Conservation (phyloP, 1,140 invertebrate species). For the Sipha flava region DNA sequence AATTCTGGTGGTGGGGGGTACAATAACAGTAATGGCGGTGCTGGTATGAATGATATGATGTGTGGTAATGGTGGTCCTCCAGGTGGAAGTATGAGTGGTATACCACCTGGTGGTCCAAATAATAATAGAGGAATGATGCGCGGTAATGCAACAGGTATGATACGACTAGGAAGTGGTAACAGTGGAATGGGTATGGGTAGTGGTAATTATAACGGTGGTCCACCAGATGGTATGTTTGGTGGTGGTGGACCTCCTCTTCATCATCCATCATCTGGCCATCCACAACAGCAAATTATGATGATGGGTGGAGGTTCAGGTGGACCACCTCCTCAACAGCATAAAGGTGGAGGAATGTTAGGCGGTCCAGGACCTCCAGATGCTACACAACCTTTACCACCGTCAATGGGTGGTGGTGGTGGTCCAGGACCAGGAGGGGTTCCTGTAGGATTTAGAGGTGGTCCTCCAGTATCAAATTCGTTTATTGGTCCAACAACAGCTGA, state of each 20-base stretch:
- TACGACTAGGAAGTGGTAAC: constrained; percentile 33
- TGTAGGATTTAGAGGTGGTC: neutral
- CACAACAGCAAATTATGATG: constrained; percentile 44
- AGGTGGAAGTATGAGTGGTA: constrained; percentile 42
- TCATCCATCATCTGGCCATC: constrained; percentile 42
- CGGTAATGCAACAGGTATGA: constrained; percentile 35
- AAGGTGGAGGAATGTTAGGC: constrained; percentile 49
- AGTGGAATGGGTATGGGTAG: constrained; percentile 38
- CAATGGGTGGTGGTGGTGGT: constrained; percentile 52
- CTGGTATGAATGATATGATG: constrained; percentile 33
- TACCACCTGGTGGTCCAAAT: constrained; percentile 39
- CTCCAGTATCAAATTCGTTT: constrained; percentile 47
- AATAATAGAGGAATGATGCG: constrained; percentile 41
- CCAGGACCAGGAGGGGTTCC: neutral
- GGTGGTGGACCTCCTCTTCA: constrained; percentile 41
- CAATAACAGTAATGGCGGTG: constrained; percentile 34
- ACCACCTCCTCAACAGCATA: constrained; percentile 18
- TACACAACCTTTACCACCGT: constrained; percentile 65
- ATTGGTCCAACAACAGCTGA: constrained; percentile 75
- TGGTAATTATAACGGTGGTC: constrained; percentile 30
- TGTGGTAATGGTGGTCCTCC: constrained; percentile 38
- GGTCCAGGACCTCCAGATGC: constrained; percentile 45
- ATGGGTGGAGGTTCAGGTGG: constrained; percentile 44
- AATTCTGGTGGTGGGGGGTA: constrained; percentile 41
- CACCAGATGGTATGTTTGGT: constrained; percentile 44